A percentile compares a stretch with the other conserved stretches of the same genome.
These are phyloP conservation scores for Falcaria lacertinaria DNA, from an alignment of 2,888 invertebrate genomes.

Conservation along the genomic window DNA sequence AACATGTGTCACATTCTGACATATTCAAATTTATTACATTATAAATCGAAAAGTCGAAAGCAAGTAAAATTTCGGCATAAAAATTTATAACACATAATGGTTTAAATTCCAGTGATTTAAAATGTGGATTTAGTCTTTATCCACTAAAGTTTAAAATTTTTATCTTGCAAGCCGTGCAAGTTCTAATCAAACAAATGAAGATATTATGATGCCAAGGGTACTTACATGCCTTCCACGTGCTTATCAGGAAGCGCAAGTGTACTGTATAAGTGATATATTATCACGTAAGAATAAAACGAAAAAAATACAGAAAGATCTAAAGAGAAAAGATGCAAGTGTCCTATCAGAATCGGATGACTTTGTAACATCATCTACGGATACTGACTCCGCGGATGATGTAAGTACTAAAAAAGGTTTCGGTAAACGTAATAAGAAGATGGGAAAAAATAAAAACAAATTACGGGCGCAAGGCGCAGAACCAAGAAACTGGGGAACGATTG, in stretches of 20 bases:
- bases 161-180: too few relatives aligned
- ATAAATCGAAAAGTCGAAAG: too few relatives aligned
- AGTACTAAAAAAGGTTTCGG: not conserved
- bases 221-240: conserved; percentile 5
- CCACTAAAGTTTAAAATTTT: too few relatives aligned
- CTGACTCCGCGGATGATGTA: not conserved
- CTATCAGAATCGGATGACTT: conserved; percentile 5
- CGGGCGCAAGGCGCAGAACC: not conserved
- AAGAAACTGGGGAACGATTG: conserved; percentile 14
- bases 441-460: not conserved
- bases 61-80: too few relatives aligned
- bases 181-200: too few relatives aligned
- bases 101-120: too few relatives aligned
- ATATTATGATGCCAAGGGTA: conserved; percentile 5
- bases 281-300: conserved; percentile 4
- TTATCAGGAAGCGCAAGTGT: conserved; percentile 9
- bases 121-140: too few relatives aligned
- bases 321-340: conserved; percentile 6
- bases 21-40: too few relatives aligned
- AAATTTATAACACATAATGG: too few relatives aligned
- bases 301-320: conserved; percentile 4
- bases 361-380: conserved; percentile 6
- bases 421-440: not conserved
- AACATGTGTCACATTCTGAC: too few relatives aligned
- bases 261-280: not conserved